phyloP scores from a whole-genome alignment of 2,888 invertebrate species.

The Mesoligia furuncula region DNA sequence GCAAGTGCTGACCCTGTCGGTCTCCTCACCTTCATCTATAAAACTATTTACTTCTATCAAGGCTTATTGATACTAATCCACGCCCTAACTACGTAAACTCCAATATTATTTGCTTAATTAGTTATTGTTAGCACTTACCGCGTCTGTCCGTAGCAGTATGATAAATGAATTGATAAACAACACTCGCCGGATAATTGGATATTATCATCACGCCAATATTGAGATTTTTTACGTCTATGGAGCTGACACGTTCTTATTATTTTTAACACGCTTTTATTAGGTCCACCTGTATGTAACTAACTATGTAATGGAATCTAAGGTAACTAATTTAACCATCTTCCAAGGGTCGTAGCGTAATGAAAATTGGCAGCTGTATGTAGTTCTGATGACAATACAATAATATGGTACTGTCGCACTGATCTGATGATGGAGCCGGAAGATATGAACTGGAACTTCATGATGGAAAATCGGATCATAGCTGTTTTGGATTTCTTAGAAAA shows the following conservation, averaged over 20 bases:
- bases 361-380: too few relatives aligned
- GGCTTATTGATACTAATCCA: slow-evolving; percentile 28
- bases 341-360: too few relatives aligned
- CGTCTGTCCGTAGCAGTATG: slow-evolving; percentile 55
- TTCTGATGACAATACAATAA: too few relatives aligned
- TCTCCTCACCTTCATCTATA: slow-evolving; percentile 18
- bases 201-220: slow-evolving; percentile 48
- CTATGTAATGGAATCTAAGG: too few relatives aligned
- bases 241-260: slow-evolving; percentile 32
- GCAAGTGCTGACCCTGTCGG: slow-evolving; percentile 6
- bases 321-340: too few relatives aligned
- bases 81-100: slow-evolving; percentile 20
- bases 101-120: slow-evolving; percentile 57
- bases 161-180: slow-evolving; percentile 65
- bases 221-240: slow-evolving; percentile 50
- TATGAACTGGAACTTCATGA: too few relatives aligned
- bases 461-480: too few relatives aligned
- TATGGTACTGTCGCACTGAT: too few relatives aligned
- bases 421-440: too few relatives aligned
- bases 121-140: slow-evolving; percentile 62
- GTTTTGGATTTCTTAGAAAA: too few relatives aligned
- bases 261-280: too few relatives aligned
- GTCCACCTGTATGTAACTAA: too few relatives aligned
- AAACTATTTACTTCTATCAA: slow-evolving; percentile 34
- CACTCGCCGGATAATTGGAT: slow-evolving; percentile 42